Conservation (phyloP, 2,888 invertebrate genomes). For the Halocaridina rubra region DNA sequence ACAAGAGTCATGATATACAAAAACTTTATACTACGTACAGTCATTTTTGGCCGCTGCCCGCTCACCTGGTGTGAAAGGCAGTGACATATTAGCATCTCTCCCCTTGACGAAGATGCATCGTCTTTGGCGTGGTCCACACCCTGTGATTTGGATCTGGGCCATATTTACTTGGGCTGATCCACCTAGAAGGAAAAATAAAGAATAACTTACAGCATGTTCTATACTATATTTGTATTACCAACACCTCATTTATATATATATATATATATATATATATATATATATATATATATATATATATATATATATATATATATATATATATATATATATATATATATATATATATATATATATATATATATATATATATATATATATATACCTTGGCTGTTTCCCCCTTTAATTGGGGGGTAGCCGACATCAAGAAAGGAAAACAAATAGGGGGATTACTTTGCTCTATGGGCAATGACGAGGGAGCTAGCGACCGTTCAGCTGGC, state of each 20-base stretch:
- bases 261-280: neutral
- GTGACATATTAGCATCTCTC: constrained; percentile 5
- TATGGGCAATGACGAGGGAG: no score
- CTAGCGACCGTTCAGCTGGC: no score
- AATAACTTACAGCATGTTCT: neutral
- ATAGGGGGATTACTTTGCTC: no score
- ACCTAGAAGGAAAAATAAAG: neutral
- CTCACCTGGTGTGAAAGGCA: constrained; percentile 53
- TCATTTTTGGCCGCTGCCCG: no score
- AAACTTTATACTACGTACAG: no score
- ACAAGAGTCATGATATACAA: no score
- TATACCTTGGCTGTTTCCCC: no score
- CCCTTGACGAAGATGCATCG: constrained; percentile 35
- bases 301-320: no score
- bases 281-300: neutral
- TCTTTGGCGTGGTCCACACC: neutral
- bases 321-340: neutral
- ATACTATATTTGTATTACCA: neutral
- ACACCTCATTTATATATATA: neutral
- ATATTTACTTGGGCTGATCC: constrained; percentile 11
- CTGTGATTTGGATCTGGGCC: constrained; percentile 5
- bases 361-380: neutral
- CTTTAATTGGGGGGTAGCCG: no score
- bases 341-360: neutral
- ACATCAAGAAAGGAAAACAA: no score